phyloP scores from a whole-genome alignment of 2,797 vertebrate species.

The Eupleurogrammus muticus region DNA sequence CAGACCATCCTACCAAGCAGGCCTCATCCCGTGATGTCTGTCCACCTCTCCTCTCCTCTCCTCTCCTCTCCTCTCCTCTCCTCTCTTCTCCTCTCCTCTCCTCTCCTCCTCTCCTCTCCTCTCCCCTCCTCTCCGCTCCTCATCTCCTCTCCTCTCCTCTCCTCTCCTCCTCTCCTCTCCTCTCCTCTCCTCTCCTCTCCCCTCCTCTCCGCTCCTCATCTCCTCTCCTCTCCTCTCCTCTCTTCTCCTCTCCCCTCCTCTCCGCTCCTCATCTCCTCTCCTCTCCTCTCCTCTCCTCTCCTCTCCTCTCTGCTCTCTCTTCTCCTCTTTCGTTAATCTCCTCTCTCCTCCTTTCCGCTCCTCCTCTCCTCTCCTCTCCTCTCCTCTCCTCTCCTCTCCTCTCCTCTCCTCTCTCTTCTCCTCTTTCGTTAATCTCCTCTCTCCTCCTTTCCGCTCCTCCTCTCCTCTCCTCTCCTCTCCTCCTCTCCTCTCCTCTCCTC shows the following conservation, averaged over 20 bases:
- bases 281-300: constrained; percentile 24
- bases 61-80: no score
- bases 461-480: neutral
- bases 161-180: constrained; percentile 43
- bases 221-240: constrained; percentile 14
- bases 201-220: no score
- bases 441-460: no score
- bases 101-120: no score
- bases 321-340: no score
- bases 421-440: no score
- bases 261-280: constrained; percentile 43
- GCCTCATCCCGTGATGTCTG: constrained; percentile 35
- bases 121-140: no score
- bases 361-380: neutral
- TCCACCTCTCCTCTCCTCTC: neutral
- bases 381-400: no score
- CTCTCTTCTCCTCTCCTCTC: no score
- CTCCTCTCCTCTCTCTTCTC: no score
- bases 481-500: neutral
- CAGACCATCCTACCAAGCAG: no score
- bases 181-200: constrained; percentile 38
- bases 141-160: constrained; percentile 2
- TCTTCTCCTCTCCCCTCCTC: constrained; percentile 39
- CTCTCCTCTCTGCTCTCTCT: constrained; percentile 39
- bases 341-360: neutral